These are phyloP conservation scores for Aphis craccivora DNA, from an alignment of 1,140 invertebrate species.

Conservation along the genomic window DNA sequence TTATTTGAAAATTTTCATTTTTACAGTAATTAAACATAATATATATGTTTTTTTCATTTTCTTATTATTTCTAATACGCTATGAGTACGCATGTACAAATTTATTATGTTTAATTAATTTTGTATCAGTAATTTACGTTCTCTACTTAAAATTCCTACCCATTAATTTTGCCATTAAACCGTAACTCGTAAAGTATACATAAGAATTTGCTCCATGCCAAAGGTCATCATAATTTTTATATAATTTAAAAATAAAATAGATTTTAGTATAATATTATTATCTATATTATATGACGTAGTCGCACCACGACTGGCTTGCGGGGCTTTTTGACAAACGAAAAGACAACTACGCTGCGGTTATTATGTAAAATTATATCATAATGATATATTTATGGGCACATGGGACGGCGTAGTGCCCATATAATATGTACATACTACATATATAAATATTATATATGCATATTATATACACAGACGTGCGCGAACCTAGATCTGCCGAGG, in stretches of 20 bases:
- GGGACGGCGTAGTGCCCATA: background rate
- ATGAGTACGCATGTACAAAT: background rate
- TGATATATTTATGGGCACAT: slow-evolving; percentile 5
- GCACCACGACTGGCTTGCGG: background rate
- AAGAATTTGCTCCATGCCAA: background rate
- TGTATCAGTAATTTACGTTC: background rate
- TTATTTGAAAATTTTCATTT: background rate
- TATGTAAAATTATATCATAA: background rate
- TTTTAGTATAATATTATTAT: background rate
- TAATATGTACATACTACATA: background rate
- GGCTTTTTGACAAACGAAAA: background rate
- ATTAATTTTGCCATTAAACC: background rate
- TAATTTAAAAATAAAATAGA: background rate
- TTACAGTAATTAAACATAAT: background rate
- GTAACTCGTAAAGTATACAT: background rate
- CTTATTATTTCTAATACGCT: background rate
- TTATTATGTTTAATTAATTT: background rate
- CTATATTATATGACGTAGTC: background rate
- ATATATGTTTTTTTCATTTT: background rate
- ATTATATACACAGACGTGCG: background rate
- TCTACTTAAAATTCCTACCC: background rate
- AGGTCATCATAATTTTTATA: background rate
- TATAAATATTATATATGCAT: background rate
- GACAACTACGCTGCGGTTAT: background rate
- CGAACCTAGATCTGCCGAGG: background rate